A percentile compares a stretch with the other conserved stretches of the same genome.
Conservation (phyloP, 2,113 vertebrate species). For the Marmota monax region DNA sequence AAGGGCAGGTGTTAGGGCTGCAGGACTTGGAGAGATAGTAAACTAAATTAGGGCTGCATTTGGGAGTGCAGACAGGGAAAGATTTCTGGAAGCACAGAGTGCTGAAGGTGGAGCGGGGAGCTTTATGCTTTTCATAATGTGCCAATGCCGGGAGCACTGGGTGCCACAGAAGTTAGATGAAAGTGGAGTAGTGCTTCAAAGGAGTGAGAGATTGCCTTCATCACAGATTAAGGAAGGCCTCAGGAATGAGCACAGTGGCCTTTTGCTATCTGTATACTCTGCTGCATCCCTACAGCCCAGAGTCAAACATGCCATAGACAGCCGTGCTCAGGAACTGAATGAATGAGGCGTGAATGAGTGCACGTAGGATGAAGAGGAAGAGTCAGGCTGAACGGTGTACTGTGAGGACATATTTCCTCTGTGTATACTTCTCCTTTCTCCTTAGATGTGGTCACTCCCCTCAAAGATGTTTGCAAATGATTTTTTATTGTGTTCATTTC, state of each 20-base stretch:
- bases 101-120: rapidly evolving
- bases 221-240: neutral
- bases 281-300: neutral
- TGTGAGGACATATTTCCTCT: neutral
- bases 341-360: neutral
- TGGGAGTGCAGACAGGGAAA: neutral
- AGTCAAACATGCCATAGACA: neutral
- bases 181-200: neutral
- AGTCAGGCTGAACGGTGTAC: neutral
- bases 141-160: neutral
- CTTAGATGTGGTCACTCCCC: neutral
- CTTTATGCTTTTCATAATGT: neutral
- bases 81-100: neutral
- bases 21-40: neutral
- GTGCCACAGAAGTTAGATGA: neutral
- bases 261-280: neutral
- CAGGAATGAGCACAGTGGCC: neutral
- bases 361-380: neutral
- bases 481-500: neutral
- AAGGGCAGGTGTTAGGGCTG: neutral
- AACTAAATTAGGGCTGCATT: neutral
- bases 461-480: neutral
- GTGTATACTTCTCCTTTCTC: neutral
- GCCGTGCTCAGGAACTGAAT: neutral
- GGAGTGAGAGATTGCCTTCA: neutral